Conservation (phyloP, 1,140 invertebrate genomes). For the Penaeus vannamei region DNA sequence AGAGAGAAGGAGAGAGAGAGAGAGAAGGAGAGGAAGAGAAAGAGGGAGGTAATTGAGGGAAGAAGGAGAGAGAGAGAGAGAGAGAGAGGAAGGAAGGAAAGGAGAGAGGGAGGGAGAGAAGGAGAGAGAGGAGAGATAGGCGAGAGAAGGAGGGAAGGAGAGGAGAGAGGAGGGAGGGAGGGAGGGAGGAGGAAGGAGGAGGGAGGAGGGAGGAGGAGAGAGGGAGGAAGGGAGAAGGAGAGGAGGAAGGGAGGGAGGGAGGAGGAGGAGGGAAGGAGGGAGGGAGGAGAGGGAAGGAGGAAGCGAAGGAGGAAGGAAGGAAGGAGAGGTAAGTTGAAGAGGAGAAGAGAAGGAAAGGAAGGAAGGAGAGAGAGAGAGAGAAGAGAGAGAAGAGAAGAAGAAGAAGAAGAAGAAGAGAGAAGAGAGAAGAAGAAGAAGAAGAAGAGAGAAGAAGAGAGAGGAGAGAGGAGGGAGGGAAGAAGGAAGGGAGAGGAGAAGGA, state of each 20-base stretch:
- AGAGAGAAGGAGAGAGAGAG: background rate
- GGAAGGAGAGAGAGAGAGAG: no score
- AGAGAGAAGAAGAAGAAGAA: background rate
- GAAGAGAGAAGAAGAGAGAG: background rate
- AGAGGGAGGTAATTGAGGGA: background rate
- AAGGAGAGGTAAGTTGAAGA: background rate
- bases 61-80: background rate
- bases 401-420: no score
- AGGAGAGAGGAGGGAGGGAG: background rate
- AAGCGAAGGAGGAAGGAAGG: background rate
- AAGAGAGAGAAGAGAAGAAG: no score
- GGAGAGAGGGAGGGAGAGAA: background rate
- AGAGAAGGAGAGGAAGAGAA: background rate
- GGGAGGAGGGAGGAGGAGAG: background rate
- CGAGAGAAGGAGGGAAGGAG: no score
- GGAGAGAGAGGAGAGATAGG: background rate
- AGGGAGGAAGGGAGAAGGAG: background rate
- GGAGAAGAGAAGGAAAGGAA: background rate
- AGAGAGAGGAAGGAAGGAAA: background rate
- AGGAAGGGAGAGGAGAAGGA: background rate
- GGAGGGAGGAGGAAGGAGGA: background rate
- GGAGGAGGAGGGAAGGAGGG: no score
- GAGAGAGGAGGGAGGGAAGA: background rate
- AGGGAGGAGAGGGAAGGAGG: background rate
- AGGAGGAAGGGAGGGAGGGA: background rate